Base-by-base conservation (phyloP, 2,113 vertebrate genomes). In the Rallus limicola region DNA sequence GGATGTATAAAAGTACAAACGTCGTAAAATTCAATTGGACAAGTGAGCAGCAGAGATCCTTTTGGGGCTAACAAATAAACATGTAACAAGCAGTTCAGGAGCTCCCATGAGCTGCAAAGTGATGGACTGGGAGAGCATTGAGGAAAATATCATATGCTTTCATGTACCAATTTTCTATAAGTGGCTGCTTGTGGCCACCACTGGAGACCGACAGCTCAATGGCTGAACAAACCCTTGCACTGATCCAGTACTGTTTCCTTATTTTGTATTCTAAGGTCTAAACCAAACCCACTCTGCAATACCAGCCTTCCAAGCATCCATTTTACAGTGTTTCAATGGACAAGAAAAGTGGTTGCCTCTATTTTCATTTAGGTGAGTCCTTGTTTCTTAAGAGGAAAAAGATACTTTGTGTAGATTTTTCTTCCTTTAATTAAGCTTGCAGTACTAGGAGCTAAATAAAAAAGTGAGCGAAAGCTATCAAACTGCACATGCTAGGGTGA, bases 21-120 rank as follows among this genome's bases (percentile, higher is more conserved):
- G 18, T 0, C 1, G 11, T 44, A 63, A 78, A 83, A 65, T 0
- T 46, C 25, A 9, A 68, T 1, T 64, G 17, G 34, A 52, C 21
- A 38, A 68, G 17, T 7, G 6, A 93, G 53, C 70, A 88, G 31
- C 23, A 81, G 38, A 42, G 52, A 81, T 44, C 40, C 59, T 52
- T 44, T 29, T 16, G 5, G 29, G 2, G 5, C 40, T 80, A 62
- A 78, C 10, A 78, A 90, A 62, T 12, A 40, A 65, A 34, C 18
- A 67, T 34, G 20, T 42, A 79, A 64, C 46, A 86, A 80, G 12
- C 0, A 2, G 11, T 26, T 79, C 36, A 64, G 83, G 38, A 80
- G 48, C 58, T 36, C 11, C 36, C 46, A 34, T 63, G 36, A 50
- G 9, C 31, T 88, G 38, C 40, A 28, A 71, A 91, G 25, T 6